phyloP scores from a whole-genome alignment of 2,113 vertebrate genomes.

The Paradoxurus hermaphroditus region DNA sequence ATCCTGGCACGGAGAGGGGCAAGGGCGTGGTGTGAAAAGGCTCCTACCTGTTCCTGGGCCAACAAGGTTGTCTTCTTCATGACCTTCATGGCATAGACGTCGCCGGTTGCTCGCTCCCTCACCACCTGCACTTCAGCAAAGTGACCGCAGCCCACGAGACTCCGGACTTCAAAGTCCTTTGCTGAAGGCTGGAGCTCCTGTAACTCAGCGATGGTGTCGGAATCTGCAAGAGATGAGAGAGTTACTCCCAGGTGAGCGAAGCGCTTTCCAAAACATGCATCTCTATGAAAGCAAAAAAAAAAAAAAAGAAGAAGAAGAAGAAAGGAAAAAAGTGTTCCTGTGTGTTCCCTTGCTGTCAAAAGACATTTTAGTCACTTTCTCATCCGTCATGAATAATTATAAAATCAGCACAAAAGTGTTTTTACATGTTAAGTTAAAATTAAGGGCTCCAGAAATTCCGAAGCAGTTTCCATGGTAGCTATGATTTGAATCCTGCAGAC shows the following conservation, averaged over 20 bases:
- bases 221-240: constrained; percentile 84
- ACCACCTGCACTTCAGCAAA: constrained; percentile 95
- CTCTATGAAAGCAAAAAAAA: not conserved
- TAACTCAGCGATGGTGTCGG: constrained; percentile 89
- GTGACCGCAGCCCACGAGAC: constrained; percentile 91
- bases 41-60: constrained; percentile 88
- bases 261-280: constrained; percentile 9
- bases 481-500: constrained; percentile 76
- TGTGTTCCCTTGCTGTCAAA: constrained; percentile 63
- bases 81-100: constrained; percentile 96
- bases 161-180: constrained; percentile 92
- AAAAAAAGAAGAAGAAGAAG: not conserved
- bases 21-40: not conserved
- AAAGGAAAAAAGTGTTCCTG: constrained; percentile 7
- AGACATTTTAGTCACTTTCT: constrained; percentile 78
- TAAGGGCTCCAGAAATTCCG: constrained; percentile 79
- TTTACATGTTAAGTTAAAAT: constrained; percentile 79
- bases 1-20: not conserved
- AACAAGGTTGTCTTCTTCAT: constrained; percentile 91
- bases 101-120: constrained; percentile 90
- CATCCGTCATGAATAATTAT: constrained; percentile 73
- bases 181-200: constrained; percentile 88
- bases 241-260: constrained; percentile 51
- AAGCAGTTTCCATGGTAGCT: constrained; percentile 84
- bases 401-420: constrained; percentile 77